Conservation (phyloP, 2,888 invertebrate species). For the Cenopis cana region DNA sequence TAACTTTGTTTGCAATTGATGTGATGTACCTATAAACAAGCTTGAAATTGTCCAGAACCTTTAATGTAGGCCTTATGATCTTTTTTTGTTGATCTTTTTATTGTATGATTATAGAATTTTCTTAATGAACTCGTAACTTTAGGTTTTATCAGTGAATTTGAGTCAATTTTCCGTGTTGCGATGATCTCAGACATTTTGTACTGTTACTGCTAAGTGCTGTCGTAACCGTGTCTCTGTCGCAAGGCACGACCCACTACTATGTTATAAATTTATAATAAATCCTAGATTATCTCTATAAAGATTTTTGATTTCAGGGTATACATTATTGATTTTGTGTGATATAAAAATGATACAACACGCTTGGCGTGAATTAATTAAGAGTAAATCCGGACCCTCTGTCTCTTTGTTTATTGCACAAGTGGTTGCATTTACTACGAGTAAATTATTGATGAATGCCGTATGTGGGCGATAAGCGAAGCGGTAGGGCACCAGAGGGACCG, state of each 20-base stretch:
- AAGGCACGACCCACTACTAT: slow-evolving; percentile 55
- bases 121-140: slow-evolving; percentile 47
- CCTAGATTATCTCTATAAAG: slow-evolving; percentile 56
- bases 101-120: slow-evolving; percentile 61
- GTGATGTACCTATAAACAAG: slow-evolving; percentile 68
- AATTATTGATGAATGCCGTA: not conserved
- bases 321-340: slow-evolving; percentile 24
- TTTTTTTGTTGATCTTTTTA: slow-evolving; percentile 60
- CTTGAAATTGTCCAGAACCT: slow-evolving; percentile 65
- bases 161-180: slow-evolving; percentile 77
- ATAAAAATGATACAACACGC: slow-evolving; percentile 18
- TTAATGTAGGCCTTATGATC: slow-evolving; percentile 63
- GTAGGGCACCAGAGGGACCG: not conserved
- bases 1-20: slow-evolving; percentile 76
- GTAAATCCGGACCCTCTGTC: not conserved
- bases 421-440: not conserved
- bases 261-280: slow-evolving; percentile 59
- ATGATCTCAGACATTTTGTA: slow-evolving; percentile 78
- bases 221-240: slow-evolving; percentile 53
- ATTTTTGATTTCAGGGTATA: slow-evolving; percentile 61
- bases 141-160: slow-evolving; percentile 72
- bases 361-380: slow-evolving; percentile 19
- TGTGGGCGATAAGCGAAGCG: not conserved
- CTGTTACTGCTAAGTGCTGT: slow-evolving; percentile 66
- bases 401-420: slow-evolving; percentile 7